Evolutionary conservation across 2,113 vertebrate genomes (phyloP).

Genomic region (Callaeas wilsoni): DNA sequence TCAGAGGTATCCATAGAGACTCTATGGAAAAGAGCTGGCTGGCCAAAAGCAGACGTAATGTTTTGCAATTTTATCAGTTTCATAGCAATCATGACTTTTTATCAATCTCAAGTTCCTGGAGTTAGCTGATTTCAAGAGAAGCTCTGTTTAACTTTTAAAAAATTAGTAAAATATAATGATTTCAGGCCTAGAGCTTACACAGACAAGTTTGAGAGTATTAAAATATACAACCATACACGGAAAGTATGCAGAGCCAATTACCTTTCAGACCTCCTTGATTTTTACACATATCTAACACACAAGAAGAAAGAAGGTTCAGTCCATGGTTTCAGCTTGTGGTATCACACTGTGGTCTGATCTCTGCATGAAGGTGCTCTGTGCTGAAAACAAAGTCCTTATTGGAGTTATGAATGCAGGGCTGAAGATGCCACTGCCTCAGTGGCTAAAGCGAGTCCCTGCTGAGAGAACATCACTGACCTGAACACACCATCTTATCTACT

Average conservation of each 20-base stretch:
- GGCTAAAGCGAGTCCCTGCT: neutral
- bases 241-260: neutral
- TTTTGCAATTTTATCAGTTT: neutral
- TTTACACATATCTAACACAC: neutral
- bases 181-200: neutral
- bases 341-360: neutral
- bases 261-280: neutral
- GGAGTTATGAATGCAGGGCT: neutral
- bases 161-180: neutral
- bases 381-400: neutral
- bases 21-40: neutral
- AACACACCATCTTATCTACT: neutral
- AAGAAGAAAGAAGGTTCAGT: neutral
- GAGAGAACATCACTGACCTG: neutral
- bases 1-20: neutral
- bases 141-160: neutral
- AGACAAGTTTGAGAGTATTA: neutral
- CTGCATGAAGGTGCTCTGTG: neutral
- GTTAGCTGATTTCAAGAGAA: neutral
- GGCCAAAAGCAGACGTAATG: neutral
- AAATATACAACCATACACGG: neutral
- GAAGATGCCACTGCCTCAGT: neutral
- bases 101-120: neutral
- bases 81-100: neutral
- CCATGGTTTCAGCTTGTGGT: neutral